Evolutionary conservation across 2,797 vertebrate genomes (phyloP).

Genomic region (Chiropotes sagulatus): DNA sequence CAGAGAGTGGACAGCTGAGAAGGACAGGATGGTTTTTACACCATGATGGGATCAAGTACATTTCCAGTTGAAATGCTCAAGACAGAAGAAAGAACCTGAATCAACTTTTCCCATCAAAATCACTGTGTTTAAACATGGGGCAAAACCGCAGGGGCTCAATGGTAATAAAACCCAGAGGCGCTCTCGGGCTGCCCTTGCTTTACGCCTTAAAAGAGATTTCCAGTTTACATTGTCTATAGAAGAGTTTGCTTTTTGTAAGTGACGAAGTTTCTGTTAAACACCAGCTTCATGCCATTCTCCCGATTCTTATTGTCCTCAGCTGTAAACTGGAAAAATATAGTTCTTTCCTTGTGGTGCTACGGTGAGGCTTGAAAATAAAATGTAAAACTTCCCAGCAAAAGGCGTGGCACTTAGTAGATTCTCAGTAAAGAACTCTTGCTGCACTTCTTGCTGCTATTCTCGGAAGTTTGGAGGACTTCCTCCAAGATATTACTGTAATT

Average conservation of each 20-base stretch:
- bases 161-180: background rate
- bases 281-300: background rate
- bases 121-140: background rate
- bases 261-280: background rate
- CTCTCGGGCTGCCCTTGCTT: background rate
- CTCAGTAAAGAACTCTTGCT: background rate
- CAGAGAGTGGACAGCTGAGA: background rate
- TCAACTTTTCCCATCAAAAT: background rate
- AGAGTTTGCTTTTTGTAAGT: background rate
- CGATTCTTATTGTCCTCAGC: background rate
- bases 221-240: fast-evolving
- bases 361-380: background rate
- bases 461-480: background rate
- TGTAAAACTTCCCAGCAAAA: background rate
- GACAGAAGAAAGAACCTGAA: background rate
- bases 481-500: background rate
- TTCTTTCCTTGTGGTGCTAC: background rate
- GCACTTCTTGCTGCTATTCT: background rate
- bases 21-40: background rate
- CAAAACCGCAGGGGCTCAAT: background rate
- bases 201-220: background rate
- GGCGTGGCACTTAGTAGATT: background rate
- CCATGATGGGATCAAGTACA: background rate
- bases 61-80: background rate
- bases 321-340: background rate